phyloP scores from a whole-genome alignment of 2,797 vertebrate species.

The Discoglossus pictus region DNA sequence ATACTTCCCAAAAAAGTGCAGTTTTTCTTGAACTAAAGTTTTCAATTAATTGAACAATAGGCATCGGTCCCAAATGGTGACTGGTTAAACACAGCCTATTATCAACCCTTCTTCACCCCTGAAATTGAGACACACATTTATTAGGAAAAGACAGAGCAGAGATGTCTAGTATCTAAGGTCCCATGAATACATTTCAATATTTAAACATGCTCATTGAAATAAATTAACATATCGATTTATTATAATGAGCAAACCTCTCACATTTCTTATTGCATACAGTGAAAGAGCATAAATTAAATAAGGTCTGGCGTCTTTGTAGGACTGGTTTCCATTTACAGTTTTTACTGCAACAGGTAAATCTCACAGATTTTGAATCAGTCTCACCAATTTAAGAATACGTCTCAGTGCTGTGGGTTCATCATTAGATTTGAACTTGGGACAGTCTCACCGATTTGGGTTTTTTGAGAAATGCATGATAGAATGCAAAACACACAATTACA shows the following conservation, averaged over 20 bases:
- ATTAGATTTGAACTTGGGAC: neutral
- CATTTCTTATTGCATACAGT: slow-evolving; percentile 35
- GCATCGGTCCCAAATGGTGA: too few species aligned
- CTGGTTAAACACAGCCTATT: too few species aligned
- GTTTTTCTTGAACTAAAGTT: too few species aligned
- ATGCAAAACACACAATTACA: slow-evolving; percentile 29
- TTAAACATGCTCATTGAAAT: slow-evolving; percentile 30
- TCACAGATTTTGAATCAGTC: too few species aligned
- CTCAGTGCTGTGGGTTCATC: neutral
- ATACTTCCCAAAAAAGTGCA: neutral
- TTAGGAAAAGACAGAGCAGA: too few species aligned
- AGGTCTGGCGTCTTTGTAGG: too few species aligned
- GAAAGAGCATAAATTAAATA: slow-evolving; percentile 16
- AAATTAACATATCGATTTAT: slow-evolving; percentile 31
- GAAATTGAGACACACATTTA: too few species aligned
- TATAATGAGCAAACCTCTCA: slow-evolving; percentile 44
- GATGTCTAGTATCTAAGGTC: neutral
- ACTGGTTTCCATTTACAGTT: too few species aligned
- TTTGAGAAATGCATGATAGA: neutral
- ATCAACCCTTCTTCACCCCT: too few species aligned
- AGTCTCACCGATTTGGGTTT: slow-evolving; percentile 1
- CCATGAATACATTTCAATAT: slow-evolving; percentile 18
- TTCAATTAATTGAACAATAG: too few species aligned
- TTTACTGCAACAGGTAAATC: too few species aligned
- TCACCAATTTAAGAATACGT: too few species aligned